These are phyloP conservation scores for Hypotaenidia okinawae DNA, from an alignment of 2,797 vertebrate species.

Conservation along the genomic window DNA sequence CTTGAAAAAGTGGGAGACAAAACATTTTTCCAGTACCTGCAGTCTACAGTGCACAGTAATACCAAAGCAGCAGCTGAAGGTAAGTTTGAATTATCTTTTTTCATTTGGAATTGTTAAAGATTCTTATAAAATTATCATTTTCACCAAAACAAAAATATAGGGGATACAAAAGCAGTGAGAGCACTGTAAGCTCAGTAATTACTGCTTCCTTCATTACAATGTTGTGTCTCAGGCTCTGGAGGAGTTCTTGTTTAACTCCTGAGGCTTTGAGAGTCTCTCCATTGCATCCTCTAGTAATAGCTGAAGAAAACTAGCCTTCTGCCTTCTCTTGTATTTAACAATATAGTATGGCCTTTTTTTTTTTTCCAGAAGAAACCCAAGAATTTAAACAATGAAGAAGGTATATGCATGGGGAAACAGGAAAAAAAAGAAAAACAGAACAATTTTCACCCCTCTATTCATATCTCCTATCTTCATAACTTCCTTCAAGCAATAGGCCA, in stretches of 20 bases:
- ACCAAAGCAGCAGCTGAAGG: neutral
- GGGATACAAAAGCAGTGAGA: neutral
- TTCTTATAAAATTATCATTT: neutral
- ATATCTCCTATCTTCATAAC: neutral
- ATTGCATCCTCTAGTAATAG: neutral
- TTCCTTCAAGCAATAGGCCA: neutral
- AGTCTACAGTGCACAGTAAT: neutral
- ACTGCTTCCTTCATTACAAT: neutral
- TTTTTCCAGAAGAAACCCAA: neutral
- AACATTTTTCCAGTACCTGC: neutral
- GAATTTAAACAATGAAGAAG: neutral
- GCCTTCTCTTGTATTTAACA: neutral
- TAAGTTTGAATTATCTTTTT: neutral
- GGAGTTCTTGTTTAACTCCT: neutral
- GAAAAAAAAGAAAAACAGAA: neutral
- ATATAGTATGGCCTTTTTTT: neutral
- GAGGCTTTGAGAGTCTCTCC: neutral
- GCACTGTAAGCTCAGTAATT: neutral
- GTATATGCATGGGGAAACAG: neutral
- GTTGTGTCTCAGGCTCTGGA: neutral
- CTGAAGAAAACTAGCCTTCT: neutral
- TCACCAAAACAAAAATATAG: neutral
- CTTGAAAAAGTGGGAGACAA: neutral
- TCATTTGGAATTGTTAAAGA: neutral
- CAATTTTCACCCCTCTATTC: neutral